Percentiles rank a stretch among this genome's conserved stretches.
phyloP scores from a whole-genome alignment of 1,140 invertebrate genomes.

The Pomacea maculata region DNA sequence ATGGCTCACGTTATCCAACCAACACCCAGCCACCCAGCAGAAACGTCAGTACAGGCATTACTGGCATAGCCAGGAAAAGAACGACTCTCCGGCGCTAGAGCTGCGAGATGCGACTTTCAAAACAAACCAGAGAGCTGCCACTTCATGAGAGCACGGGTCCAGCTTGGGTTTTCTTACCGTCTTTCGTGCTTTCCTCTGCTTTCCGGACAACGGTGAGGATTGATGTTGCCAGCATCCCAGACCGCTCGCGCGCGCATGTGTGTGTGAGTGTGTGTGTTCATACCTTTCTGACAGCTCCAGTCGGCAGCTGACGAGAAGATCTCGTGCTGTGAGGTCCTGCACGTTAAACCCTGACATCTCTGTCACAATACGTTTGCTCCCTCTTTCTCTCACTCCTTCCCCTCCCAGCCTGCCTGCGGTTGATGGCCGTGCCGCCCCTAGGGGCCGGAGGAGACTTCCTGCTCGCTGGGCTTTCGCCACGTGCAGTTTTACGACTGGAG shows the following conservation, averaged over 20 bases:
- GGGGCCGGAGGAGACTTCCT: not conserved
- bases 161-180: no score
- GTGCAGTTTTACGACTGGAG: not conserved
- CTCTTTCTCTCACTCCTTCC: constrained; percentile 22
- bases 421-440: not conserved
- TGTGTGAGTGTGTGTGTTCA: not conserved
- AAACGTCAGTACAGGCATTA: no score
- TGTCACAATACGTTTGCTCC: constrained; percentile 16
- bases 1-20: no score
- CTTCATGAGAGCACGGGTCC: no score
- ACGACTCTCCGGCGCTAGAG: no score
- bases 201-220: no score
- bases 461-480: not conserved
- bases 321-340: not conserved
- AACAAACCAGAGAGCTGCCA: no score
- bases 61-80: no score
- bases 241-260: not conserved
- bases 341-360: not conserved
- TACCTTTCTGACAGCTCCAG: not conserved
- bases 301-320: not conserved
- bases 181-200: no score
- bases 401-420: constrained; percentile 2
- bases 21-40: no score
- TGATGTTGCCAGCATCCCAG: not conserved
- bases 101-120: no score